Base-by-base conservation (phyloP, 2,888 invertebrate genomes). In the Coecobrya sp. region DNA sequence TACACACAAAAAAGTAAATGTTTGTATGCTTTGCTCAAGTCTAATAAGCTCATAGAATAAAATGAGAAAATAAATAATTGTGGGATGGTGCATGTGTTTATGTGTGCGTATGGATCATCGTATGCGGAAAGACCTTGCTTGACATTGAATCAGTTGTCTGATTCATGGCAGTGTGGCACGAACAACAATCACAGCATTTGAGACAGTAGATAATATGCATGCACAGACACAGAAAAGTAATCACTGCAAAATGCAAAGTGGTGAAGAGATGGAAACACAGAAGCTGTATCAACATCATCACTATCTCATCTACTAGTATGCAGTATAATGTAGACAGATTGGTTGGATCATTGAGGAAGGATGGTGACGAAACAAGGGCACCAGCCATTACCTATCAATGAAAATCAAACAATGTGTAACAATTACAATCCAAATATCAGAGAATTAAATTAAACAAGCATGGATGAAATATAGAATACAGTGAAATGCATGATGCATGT, bases 101-200 rank as follows among this genome's bases (percentile, higher is more conserved):
- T 73, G 42, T 42, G 70, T 73, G 42, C 8, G n/a, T 70, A 16
- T 42, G 11, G 30, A 68, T 70, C 76, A 22, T 70, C 76, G 11
- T 25, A 89, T 84, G 89, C 89, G 89, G 89, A 89, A 89, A 84
- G 89, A 89, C 89, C 89, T 89, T 89, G 89, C 84, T 84, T 89
- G 89, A 84, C 89, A 84, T 73, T 84, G 89, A 84, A 55, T 89
- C 89, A 84, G 89, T 89, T 89, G 89, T 89, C 84, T 89, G 89
- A 89, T 84, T 89, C 89, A 89, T 89, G 89, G 82, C 65, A 89
- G 76, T 42, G 42, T 73, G 70, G 76, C 76, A 76, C 76, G 76
- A 76, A 76, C 0, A n/a, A 30, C 25, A 42, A 45, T 49, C 22
- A 76, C 16, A 59, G 8, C 59, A n/a, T n/a, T 19, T 59, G 19